Evolutionary conservation across 1,140 invertebrate genomes (phyloP).

Genomic region (Aplysia californica): DNA sequence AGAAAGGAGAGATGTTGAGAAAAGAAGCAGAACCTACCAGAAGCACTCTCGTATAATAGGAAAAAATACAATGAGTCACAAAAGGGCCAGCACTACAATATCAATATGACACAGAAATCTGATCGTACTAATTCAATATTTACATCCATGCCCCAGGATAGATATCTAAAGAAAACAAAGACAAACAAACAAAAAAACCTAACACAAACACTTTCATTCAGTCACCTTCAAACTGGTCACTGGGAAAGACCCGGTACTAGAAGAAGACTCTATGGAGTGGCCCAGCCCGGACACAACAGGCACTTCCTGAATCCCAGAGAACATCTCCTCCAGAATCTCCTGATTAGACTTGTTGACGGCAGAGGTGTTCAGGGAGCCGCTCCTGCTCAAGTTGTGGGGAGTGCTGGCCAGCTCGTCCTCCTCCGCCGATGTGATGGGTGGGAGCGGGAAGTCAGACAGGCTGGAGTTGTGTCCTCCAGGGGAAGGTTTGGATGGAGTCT

Average conservation of each 20-base stretch:
- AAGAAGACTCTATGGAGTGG: constrained; percentile 10
- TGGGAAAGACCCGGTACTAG: constrained; percentile 17
- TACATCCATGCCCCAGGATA: too few relatives aligned
- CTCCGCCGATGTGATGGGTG: constrained; percentile 41
- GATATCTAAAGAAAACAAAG: background rate
- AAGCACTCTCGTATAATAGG: too few relatives aligned
- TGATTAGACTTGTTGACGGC: constrained; percentile 7
- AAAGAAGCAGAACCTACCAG: too few relatives aligned
- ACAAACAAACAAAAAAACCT: too few relatives aligned
- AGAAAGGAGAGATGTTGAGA: too few relatives aligned
- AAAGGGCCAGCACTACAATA: too few relatives aligned
- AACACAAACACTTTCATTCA: background rate
- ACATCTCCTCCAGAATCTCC: constrained; percentile 34
- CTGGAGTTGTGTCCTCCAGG: constrained; percentile 43
- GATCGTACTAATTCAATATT: too few relatives aligned
- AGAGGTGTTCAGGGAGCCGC: too few relatives aligned
- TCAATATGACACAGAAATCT: too few relatives aligned
- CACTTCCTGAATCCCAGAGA: background rate
- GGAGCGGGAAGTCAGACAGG: constrained; percentile 49
- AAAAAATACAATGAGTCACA: too few relatives aligned
- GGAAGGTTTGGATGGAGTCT: constrained; percentile 15
- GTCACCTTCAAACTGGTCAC: constrained; percentile 11
- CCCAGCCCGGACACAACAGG: background rate
- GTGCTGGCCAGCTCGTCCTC: constrained; percentile 51
- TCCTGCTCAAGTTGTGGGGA: constrained; percentile 26